Conservation (phyloP, 2,113 vertebrate genomes). For the Actenoides lindsayi region DNA sequence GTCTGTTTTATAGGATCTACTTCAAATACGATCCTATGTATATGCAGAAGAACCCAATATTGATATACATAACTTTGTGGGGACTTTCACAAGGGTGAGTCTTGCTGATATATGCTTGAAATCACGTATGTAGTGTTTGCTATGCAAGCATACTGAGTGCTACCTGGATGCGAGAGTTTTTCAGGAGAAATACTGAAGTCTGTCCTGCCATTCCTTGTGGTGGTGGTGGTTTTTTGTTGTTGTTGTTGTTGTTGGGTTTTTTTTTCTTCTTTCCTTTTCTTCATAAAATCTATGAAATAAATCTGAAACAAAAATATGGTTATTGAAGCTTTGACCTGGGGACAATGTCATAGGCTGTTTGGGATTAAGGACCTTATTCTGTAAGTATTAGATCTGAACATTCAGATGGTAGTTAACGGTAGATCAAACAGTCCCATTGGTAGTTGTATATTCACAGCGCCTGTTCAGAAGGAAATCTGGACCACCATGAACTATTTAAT, state of each 20-base stretch:
- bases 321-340: background rate
- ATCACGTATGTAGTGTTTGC: background rate
- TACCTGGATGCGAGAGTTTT: background rate
- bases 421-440: background rate
- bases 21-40: constrained; percentile 90
- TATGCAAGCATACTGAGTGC: background rate
- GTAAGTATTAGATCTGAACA: background rate
- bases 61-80: constrained; percentile 97
- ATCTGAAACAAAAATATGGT: background rate
- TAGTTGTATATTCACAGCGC: background rate
- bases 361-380: background rate
- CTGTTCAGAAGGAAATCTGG: background rate
- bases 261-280: background rate
- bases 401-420: background rate
- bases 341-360: background rate
- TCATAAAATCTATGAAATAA: background rate
- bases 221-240: background rate
- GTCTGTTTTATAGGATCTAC: constrained; percentile 82
- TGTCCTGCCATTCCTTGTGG: background rate
- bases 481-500: background rate
- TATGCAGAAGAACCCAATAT: constrained; percentile 97
- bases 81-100: constrained; percentile 95
- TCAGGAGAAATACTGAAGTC: background rate
- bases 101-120: background rate
- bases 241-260: background rate